Evolutionary conservation across 2,888 invertebrate species (phyloP), one percentile per base, ranked within the genome.

Genomic region (Microplitis deprimator): DNA sequence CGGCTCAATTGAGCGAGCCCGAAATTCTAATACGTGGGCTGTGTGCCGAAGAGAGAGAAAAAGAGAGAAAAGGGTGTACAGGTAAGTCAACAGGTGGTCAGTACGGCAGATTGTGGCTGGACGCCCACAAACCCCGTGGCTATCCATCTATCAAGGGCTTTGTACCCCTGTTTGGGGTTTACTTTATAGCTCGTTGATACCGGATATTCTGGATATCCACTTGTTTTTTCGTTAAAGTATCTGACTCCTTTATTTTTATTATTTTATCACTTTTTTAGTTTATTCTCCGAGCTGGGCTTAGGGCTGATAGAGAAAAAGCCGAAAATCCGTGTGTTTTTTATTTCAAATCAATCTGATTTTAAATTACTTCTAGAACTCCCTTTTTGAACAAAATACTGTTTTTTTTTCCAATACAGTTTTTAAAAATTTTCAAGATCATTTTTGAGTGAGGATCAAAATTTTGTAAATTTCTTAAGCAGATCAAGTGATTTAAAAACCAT

Each of bases 81-180:
- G 89, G 88, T 89, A 88, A 87, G 87, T 79, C 89, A 89, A 89
- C 89, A 89, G 89, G 89, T 89, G 89, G 89, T 89, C 89, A 83
- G 83, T 83, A 61, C 76, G 61, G 78, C 68, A 72, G 40, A 68
- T 72, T 40, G 62, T 50, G 70, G 81, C 61, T 17, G 59, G 70
- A 76, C 77, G 75, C 67, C 84, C 82, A 85, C 84, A 81, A 85
- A 86, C 84, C 85, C 85, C 83, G 86, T 86, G 88, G 88, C 87
- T 86, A 86, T 83, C 88, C 87, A 89, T 89, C 89, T 88, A 89
- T 89, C 89, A 89, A 88, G 88, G 84, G 88, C 87, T 89, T 89
- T 89, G 88, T 88, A 85, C 85, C 82, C 82, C 81, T 82, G 83
- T 82, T 73, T 78, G 77, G 78, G 83, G 82, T 84, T 80, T 79